These are phyloP conservation scores for Carassius auratus DNA, from an alignment of 2,113 vertebrate species.

Conservation along the genomic window DNA sequence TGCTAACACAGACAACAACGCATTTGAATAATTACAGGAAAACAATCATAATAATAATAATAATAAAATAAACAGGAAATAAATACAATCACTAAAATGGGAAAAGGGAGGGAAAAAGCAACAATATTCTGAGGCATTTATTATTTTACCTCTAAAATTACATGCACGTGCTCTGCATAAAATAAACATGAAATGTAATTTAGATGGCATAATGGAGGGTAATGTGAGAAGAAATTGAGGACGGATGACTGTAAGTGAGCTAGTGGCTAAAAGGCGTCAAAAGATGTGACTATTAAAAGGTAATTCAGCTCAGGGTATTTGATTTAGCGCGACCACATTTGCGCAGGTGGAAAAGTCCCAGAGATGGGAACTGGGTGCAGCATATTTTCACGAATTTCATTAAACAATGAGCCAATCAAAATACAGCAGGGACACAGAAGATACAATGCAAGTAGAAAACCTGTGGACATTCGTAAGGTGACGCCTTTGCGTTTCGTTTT, in stretches of 20 bases:
- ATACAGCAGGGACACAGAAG: slow-evolving; percentile 50
- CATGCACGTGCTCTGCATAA: slow-evolving; percentile 33
- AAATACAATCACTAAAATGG: not conserved
- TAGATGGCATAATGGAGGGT: slow-evolving; percentile 32
- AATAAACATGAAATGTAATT: slow-evolving; percentile 47
- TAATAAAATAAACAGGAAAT: slow-evolving; percentile 1
- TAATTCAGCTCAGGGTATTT: slow-evolving; percentile 36
- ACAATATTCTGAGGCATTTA: not conserved
- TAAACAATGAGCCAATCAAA: slow-evolving; percentile 23
- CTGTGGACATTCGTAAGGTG: slow-evolving; percentile 67
- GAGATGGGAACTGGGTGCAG: not conserved
- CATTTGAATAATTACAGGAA: slow-evolving; percentile 19
- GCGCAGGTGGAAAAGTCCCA: not conserved
- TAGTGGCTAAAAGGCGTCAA: slow-evolving; percentile 19
- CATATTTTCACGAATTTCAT: not conserved
- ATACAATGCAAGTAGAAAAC: slow-evolving; percentile 43
- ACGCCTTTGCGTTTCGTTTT: slow-evolving; percentile 64
- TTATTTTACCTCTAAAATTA: slow-evolving; percentile 36
- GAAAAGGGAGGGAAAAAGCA: not conserved
- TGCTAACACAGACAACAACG: slow-evolving; percentile 6
- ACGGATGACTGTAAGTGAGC: slow-evolving; percentile 23
- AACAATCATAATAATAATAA: not conserved
- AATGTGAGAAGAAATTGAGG: slow-evolving; percentile 17
- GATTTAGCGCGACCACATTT: not conserved
- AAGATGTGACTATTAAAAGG: slow-evolving; percentile 3